Percentiles rank a stretch among this genome's conserved stretches.
Conservation (phyloP, 2,113 vertebrate genomes). For the Carettochelys insculpta region DNA sequence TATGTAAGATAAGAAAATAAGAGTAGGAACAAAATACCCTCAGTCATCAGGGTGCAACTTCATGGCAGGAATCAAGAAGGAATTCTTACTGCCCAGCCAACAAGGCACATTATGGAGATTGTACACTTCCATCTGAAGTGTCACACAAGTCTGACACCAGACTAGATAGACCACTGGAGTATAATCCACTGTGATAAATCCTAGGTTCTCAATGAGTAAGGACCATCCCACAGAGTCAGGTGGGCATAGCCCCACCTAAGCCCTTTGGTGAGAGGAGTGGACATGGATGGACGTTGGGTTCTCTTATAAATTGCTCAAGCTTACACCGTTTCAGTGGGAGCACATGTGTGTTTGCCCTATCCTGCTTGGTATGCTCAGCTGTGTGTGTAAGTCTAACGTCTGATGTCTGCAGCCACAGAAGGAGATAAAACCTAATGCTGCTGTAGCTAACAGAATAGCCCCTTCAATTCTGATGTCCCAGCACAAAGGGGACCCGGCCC, state of each 20-base stretch:
- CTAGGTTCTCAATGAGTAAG: neutral
- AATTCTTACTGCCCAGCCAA: neutral
- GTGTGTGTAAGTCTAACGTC: rapidly evolving
- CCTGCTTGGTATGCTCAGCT: neutral
- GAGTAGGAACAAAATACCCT: rapidly evolving
- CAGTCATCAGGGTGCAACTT: neutral
- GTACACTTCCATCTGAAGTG: neutral
- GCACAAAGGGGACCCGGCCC: neutral
- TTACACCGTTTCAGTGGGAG: rapidly evolving
- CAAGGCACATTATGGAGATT: neutral
- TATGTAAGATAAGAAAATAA: neutral
- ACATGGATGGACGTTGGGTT: neutral
- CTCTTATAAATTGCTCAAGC: neutral
- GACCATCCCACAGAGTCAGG: neutral
- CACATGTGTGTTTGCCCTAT: rapidly evolving
- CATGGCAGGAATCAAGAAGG: neutral
- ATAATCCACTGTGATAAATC: neutral
- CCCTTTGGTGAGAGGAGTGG: neutral
- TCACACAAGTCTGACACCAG: neutral
- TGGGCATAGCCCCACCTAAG: neutral
- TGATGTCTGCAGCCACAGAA: rapidly evolving
- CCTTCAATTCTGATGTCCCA: neutral
- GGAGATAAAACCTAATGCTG: neutral
- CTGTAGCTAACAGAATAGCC: neutral
- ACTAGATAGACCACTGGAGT: neutral